A percentile compares a stretch with the other conserved stretches of the same genome.
Evolutionary conservation across 2,797 vertebrate genomes (phyloP).

Genomic region (Octomys mimax): DNA sequence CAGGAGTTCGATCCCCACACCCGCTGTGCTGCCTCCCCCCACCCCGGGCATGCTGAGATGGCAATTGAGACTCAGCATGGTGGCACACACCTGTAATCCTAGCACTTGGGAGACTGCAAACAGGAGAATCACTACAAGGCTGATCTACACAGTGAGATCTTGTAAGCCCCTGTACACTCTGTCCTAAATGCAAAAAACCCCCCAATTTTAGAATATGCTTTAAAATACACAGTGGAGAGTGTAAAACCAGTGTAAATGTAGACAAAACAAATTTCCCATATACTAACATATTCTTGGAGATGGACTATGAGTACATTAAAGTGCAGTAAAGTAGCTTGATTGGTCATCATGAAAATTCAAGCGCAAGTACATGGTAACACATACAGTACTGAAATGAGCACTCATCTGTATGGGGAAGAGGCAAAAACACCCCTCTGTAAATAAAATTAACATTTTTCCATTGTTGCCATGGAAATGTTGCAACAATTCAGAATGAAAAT

Average conservation of each 20-base stretch:
- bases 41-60: too few relatives aligned
- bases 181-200: too few relatives aligned
- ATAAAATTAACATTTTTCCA: not conserved
- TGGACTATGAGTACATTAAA: not conserved
- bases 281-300: not conserved
- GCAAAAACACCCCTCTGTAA: slow-evolving; percentile 31
- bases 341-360: slow-evolving; percentile 16
- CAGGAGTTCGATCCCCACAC: too few relatives aligned
- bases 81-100: too few relatives aligned
- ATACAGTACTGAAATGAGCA: not conserved
- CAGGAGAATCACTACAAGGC: too few relatives aligned
- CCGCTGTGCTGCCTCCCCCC: too few relatives aligned
- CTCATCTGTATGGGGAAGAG: not conserved
- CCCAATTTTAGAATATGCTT: not conserved
- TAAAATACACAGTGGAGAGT: not conserved
- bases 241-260: not conserved
- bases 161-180: too few relatives aligned
- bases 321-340: not conserved
- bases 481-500: not conserved
- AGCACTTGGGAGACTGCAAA: too few relatives aligned
- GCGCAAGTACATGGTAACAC: not conserved
- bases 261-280: slow-evolving; percentile 14
- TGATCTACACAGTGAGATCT: too few relatives aligned
- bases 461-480: not conserved
- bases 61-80: too few relatives aligned